phyloP scores from a whole-genome alignment of 2,113 vertebrate genomes.

The Prietella phreatophila region DNA sequence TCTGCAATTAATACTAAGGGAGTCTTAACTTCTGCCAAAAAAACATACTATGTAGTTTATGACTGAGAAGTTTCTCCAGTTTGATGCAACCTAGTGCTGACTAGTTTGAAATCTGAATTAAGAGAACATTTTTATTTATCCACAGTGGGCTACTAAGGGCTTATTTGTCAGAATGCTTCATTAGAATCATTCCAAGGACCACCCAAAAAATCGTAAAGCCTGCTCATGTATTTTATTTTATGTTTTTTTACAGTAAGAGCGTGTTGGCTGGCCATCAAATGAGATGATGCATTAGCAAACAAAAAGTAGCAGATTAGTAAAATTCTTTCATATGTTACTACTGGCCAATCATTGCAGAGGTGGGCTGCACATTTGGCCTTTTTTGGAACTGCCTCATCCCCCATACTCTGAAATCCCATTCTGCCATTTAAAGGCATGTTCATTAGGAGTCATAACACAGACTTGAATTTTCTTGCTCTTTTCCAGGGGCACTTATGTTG shows the following conservation, averaged over 20 bases:
- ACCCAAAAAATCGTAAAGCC: neutral
- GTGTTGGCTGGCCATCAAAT: neutral
- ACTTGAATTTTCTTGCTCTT: neutral
- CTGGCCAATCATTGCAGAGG: neutral
- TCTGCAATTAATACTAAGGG: constrained; percentile 51
- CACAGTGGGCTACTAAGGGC: neutral
- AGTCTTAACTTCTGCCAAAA: constrained; percentile 31
- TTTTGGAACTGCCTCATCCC: neutral
- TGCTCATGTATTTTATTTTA: too few relatives aligned
- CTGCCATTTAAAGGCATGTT: neutral
- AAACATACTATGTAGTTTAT: constrained; percentile 26
- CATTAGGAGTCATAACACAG: neutral
- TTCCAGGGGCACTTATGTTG: neutral
- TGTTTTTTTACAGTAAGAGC: neutral
- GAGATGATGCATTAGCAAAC: neutral
- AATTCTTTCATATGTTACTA: neutral
- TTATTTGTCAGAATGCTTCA: neutral
- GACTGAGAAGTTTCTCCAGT: constrained; percentile 18
- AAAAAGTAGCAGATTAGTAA: neutral
- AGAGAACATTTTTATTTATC: neutral
- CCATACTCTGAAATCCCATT: neutral
- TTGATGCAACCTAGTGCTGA: constrained; percentile 18
- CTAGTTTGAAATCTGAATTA: constrained; percentile 10
- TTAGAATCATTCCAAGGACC: neutral
- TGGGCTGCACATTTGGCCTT: neutral